Conservation (phyloP, 2,113 vertebrate species). For the Chloropsis cyanopogon region DNA sequence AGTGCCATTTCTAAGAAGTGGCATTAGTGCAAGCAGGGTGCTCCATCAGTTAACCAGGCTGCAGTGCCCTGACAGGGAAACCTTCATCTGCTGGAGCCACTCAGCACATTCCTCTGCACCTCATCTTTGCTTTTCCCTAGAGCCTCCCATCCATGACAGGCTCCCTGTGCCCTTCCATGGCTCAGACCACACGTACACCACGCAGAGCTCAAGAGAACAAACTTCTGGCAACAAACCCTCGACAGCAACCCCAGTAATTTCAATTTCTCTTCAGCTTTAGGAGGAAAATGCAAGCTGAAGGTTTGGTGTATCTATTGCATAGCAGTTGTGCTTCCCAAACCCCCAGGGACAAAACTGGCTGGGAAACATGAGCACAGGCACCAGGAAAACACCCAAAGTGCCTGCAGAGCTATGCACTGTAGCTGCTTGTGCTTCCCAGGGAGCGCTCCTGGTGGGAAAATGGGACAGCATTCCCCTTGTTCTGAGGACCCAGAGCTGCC, state of each 20-base stretch:
- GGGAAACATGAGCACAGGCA: not conserved
- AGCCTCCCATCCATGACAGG: not conserved
- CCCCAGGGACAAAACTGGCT: not conserved
- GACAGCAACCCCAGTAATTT: not conserved
- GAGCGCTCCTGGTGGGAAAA: not conserved
- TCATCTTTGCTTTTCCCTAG: not conserved
- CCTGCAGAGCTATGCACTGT: rapidly evolving
- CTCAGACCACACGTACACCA: rapidly evolving
- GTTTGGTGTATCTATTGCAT: not conserved
- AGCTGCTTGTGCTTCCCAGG: not conserved
- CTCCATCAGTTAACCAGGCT: not conserved
- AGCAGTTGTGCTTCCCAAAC: not conserved
- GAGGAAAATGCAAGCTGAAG: not conserved
- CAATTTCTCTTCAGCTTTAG: not conserved
- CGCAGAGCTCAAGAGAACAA: rapidly evolving
- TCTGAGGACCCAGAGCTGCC: not conserved
- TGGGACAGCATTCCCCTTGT: not conserved
- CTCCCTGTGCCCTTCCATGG: rapidly evolving
- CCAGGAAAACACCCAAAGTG: not conserved
- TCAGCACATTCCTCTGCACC: not conserved
- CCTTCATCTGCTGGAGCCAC: not conserved
- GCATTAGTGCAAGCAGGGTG: not conserved
- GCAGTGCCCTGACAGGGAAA: not conserved
- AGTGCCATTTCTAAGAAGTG: not conserved
- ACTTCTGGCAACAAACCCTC: not conserved